These are phyloP conservation scores for Selenia dentaria DNA, from an alignment of 2,888 invertebrate genomes.

Conservation along the genomic window DNA sequence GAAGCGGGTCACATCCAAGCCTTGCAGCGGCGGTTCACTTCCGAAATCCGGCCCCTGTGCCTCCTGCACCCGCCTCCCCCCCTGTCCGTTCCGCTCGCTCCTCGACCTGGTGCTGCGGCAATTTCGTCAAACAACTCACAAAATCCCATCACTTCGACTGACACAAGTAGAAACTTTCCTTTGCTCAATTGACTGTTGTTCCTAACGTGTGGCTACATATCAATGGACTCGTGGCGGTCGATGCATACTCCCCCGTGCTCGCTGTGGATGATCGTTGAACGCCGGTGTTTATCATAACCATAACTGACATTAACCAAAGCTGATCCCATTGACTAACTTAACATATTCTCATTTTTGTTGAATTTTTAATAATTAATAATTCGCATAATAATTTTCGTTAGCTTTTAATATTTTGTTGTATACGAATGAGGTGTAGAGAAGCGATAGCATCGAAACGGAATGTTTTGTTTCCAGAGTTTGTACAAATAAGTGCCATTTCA, in stretches of 20 bases:
- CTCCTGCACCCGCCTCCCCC: constrained; percentile 36
- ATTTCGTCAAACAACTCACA: constrained; percentile 90
- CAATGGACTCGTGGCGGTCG: constrained; percentile 36
- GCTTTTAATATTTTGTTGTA: constrained; percentile 24
- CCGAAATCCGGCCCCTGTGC: constrained; percentile 23
- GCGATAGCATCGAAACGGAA: constrained; percentile 22
- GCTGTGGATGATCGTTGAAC: constrained; percentile 46
- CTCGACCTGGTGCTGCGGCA: constrained; percentile 91
- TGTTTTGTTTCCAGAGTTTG: constrained; percentile 30
- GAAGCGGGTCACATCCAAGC: constrained; percentile 69
- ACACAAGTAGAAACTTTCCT: constrained; percentile 53
- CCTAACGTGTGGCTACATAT: constrained; percentile 39
- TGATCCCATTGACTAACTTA: constrained; percentile 55
- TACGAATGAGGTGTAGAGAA: constrained; percentile 19
- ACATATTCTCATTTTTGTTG: constrained; percentile 38
- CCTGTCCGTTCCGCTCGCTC: constrained; percentile 82
- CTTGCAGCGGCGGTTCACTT: constrained; percentile 70
- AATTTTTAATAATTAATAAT: constrained; percentile 34
- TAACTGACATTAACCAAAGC: constrained; percentile 54
- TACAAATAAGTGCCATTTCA: constrained; percentile 51
- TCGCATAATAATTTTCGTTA: constrained; percentile 37
- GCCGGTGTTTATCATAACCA: constrained; percentile 43
- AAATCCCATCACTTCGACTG: constrained; percentile 90
- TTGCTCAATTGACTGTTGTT: constrained; percentile 40
- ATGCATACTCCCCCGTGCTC: constrained; percentile 32